Percentiles rank a stretch among this genome's conserved stretches.
Evolutionary conservation across 2,113 vertebrate species (phyloP).

Genomic region (Sander lucioperca): DNA sequence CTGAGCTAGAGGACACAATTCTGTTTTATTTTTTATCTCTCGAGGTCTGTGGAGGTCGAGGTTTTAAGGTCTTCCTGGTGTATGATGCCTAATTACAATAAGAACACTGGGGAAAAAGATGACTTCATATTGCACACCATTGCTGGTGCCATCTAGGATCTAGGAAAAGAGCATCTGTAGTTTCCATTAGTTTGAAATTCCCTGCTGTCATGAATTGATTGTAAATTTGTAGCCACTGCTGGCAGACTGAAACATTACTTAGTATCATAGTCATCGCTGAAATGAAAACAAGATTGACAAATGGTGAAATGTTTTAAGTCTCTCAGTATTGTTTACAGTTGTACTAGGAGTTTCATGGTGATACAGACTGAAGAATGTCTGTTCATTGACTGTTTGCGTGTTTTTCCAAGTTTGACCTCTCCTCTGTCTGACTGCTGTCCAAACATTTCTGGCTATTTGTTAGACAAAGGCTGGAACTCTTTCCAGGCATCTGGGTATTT

Average conservation of each 20-base stretch:
- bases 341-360: background rate
- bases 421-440: conserved; percentile 29
- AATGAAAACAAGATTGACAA: conserved; percentile 4
- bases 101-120: background rate
- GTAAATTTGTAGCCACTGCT: background rate
- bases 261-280: background rate
- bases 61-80: conserved; percentile 8
- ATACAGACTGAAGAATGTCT: conserved; percentile 10
- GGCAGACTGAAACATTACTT: background rate
- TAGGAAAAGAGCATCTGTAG: background rate
- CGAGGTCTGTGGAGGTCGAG: background rate
- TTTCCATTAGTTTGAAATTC: conserved; percentile 21
- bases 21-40: conserved; percentile 43
- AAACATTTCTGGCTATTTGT: conserved; percentile 48
- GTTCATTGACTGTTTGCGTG: background rate
- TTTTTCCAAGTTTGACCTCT: conserved; percentile 34
- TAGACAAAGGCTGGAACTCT: conserved; percentile 24
- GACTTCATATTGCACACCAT: background rate
- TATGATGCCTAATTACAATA: background rate
- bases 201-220: background rate
- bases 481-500: conserved; percentile 27
- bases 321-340: conserved; percentile 11
- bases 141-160: background rate
- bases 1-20: conserved; percentile 12
- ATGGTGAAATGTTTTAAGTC: background rate